Percentiles rank a stretch among this genome's conserved stretches.
These are phyloP conservation scores for Allolobophora icterica DNA, from an alignment of 2,888 invertebrate species.

Conservation along the genomic window DNA sequence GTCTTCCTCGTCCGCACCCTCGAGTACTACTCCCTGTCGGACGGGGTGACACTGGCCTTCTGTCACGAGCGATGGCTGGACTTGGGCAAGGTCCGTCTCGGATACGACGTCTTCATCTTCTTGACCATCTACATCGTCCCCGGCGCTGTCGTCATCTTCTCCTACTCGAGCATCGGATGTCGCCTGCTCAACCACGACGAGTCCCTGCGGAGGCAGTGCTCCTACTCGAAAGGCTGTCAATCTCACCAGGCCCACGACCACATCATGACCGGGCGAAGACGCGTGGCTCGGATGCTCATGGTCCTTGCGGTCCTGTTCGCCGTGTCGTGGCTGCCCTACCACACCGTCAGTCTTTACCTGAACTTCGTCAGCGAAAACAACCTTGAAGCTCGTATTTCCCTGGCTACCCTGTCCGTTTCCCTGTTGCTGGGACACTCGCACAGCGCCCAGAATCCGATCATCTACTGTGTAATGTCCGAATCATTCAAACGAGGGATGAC, in stretches of 20 bases:
- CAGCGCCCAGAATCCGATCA: constrained; percentile 50
- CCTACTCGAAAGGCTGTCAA: background rate
- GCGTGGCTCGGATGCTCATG: constrained; percentile 79
- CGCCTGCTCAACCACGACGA: constrained; percentile 65
- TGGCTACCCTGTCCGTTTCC: constrained; percentile 5
- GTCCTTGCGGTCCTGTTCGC: constrained; percentile 80
- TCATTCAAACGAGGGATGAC: constrained; percentile 40
- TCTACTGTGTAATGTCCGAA: constrained; percentile 48
- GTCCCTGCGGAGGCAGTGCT: constrained; percentile 53
- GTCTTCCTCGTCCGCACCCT: constrained; percentile 57
- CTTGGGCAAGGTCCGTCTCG: constrained; percentile 62
- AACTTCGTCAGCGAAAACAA: constrained; percentile 31
- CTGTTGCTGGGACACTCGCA: constrained; percentile 49
- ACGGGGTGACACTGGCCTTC: constrained; percentile 37
- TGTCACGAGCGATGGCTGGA: constrained; percentile 48
- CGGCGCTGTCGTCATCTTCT: constrained; percentile 68
- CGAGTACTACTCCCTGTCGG: constrained; percentile 23
- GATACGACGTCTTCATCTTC: constrained; percentile 76
- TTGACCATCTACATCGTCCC: constrained; percentile 78
- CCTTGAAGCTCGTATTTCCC: background rate
- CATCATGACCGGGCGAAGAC: constrained; percentile 64
- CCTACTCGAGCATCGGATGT: constrained; percentile 65
- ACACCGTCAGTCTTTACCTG: constrained; percentile 44
- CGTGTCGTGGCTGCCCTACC: constrained; percentile 76
- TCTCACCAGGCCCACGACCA: background rate